Evolutionary conservation across 2,797 vertebrate genomes (phyloP).

Genomic region (Ceyx erithaca): DNA sequence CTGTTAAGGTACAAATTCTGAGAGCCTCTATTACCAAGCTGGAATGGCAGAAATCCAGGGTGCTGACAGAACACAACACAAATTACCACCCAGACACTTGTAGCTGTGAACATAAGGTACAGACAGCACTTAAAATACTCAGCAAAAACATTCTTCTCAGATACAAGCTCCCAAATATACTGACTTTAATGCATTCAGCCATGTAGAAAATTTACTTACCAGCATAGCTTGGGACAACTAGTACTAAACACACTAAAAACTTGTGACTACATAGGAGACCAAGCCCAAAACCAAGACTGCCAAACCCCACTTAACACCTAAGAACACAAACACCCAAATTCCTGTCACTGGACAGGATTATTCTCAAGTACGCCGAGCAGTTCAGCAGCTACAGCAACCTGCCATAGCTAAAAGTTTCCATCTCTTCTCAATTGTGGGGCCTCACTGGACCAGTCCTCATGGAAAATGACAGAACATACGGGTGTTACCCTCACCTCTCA

Average conservation of each 20-base stretch:
- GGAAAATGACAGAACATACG: not conserved
- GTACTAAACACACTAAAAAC: not conserved
- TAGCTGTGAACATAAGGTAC: not conserved
- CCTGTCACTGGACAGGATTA: not conserved
- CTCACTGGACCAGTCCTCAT: not conserved
- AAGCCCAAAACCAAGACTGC: not conserved
- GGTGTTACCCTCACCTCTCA: not conserved
- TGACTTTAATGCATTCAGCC: not conserved
- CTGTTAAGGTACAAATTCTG: not conserved
- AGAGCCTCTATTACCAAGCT: not conserved
- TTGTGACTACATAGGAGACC: not conserved
- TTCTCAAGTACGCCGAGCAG: not conserved
- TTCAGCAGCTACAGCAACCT: not conserved
- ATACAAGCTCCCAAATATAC: not conserved
- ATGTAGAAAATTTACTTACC: not conserved
- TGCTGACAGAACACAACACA: not conserved
- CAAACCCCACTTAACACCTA: not conserved
- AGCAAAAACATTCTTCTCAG: not conserved
- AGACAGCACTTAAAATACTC: not conserved
- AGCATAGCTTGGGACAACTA: not conserved
- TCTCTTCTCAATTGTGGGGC: not conserved
- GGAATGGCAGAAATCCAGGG: slow-evolving; percentile 21
- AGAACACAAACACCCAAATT: not conserved
- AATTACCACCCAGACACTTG: not conserved
- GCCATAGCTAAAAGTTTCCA: not conserved